Evolutionary conservation across 2,113 vertebrate genomes (phyloP).

Genomic region (Condylura cristata): DNA sequence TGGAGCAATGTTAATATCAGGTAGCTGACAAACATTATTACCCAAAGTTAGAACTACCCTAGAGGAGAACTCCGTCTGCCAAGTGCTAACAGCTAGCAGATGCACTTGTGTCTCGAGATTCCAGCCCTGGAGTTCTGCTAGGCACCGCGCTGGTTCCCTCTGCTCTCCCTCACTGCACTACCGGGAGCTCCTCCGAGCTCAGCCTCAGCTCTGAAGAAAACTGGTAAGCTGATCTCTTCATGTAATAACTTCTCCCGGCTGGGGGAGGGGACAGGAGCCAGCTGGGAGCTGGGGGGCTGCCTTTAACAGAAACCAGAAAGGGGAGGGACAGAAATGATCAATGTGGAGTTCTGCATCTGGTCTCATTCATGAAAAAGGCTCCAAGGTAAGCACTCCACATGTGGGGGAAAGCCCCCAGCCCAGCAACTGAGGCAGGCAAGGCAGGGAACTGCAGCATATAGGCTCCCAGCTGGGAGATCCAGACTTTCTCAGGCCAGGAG

Average conservation of each 20-base stretch:
- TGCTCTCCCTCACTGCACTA: slow-evolving; percentile 73
- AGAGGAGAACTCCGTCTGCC: slow-evolving; percentile 84
- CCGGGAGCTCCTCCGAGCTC: slow-evolving; percentile 86
- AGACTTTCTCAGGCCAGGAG: not conserved
- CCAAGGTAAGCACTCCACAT: slow-evolving; percentile 80
- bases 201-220: slow-evolving; percentile 87
- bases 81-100: slow-evolving; percentile 88
- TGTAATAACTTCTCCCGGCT: slow-evolving; percentile 88
- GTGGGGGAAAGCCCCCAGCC: slow-evolving; percentile 46
- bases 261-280: slow-evolving; percentile 87
- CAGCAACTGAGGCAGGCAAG: not conserved
- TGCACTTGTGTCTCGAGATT: slow-evolving; percentile 84
- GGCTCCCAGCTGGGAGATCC: not conserved
- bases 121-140: slow-evolving; percentile 76
- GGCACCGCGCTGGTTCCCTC: slow-evolving; percentile 69
- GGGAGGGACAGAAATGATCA: slow-evolving; percentile 86
- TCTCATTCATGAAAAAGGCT: slow-evolving; percentile 85
- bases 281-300: slow-evolving; percentile 85
- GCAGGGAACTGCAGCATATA: not conserved
- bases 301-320: slow-evolving; percentile 82
- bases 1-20: slow-evolving; percentile 89
- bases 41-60: slow-evolving; percentile 84
- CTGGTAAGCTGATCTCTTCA: slow-evolving; percentile 94
- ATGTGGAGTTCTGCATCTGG: slow-evolving; percentile 87
- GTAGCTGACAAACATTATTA: slow-evolving; percentile 89